Conservation (phyloP, 2,113 vertebrate genomes). For the Carollia perspicillata region DNA sequence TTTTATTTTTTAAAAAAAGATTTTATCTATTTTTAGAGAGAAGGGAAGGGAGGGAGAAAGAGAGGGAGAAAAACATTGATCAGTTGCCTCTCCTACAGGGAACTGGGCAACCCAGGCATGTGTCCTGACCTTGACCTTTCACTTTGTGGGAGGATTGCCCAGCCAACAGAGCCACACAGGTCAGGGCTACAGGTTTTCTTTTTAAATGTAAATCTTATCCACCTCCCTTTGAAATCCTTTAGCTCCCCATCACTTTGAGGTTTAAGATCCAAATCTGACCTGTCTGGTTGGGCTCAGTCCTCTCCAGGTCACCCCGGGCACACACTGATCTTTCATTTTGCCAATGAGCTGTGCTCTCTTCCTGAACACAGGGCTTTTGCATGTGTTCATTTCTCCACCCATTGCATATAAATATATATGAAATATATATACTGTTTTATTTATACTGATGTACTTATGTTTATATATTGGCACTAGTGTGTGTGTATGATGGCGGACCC, state of each 20-base stretch:
- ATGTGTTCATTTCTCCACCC: background rate
- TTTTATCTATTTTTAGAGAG: too few species aligned
- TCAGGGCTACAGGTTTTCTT: background rate
- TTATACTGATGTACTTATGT: background rate
- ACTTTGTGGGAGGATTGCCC: too few species aligned
- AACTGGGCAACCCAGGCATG: too few species aligned
- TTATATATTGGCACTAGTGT: background rate
- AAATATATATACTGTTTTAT: background rate
- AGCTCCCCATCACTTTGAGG: background rate
- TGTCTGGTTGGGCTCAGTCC: background rate
- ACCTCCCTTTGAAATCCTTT: background rate
- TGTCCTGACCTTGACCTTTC: too few species aligned
- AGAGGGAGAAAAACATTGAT: too few species aligned
- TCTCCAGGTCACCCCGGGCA: background rate
- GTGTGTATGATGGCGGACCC: too few species aligned
- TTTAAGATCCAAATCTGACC: background rate
- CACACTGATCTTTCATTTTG: background rate
- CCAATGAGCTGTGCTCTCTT: background rate
- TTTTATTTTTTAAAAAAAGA: background rate
- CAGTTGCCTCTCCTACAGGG: too few species aligned
- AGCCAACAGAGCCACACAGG: background rate
- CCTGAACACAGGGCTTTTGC: background rate
- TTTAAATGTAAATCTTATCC: slow-evolving; percentile 24
- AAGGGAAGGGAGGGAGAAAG: too few species aligned
- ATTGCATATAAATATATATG: background rate